Base-by-base conservation (phyloP, 2,797 vertebrate genomes). In the Luscinia luscinia region DNA sequence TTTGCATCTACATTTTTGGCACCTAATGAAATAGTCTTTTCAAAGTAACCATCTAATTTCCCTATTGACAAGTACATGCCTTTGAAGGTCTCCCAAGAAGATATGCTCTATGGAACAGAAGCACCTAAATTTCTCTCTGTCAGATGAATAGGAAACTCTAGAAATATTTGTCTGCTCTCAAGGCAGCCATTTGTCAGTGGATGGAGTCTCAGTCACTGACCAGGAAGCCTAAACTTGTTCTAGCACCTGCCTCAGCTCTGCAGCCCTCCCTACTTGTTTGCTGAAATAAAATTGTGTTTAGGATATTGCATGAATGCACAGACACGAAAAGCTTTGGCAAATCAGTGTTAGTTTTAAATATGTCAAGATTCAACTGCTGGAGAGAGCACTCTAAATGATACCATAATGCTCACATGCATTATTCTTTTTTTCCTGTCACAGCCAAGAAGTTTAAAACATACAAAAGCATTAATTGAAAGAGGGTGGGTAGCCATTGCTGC, bases 1-100 rank as follows among this genome's bases (percentile, higher is more conserved):
- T 84, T 89, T 95, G 38, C 72, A 67, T 82, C 41, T 61, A 46
- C 68, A 43, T 74, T 95, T 93, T 80, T 96, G 87, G 79, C 84
- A 87, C 38, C 38, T 63, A 70, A 87, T 89, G 61, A 93, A 90
- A 79, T 27, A 94, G 40, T 40, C 52, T 84, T 82, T 92, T 94
- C 79, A 26, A 91, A 87, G 45, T 68, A 92, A 85, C 61, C 54
- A 49, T 18, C 34, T 70, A 12, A 46, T 91, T 93, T 89, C 68
- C 52, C 82, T 76, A 8, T 38, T 24, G 57, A 92, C 63, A 76
- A 69, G 17, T 41, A 58, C 36, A 30, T 51, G 59, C 32, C 70
- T 96, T 82, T 93, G 64, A 87, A 87, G 48, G 41, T 72, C 38
- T 91, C 61, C 45, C 59, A 83, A 26, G 32, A n/a, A 74, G 36